Evolutionary conservation across 1,140 invertebrate species (phyloP), one percentile per base, ranked within the genome.

Genomic region (Neuroterus valhalla): DNA sequence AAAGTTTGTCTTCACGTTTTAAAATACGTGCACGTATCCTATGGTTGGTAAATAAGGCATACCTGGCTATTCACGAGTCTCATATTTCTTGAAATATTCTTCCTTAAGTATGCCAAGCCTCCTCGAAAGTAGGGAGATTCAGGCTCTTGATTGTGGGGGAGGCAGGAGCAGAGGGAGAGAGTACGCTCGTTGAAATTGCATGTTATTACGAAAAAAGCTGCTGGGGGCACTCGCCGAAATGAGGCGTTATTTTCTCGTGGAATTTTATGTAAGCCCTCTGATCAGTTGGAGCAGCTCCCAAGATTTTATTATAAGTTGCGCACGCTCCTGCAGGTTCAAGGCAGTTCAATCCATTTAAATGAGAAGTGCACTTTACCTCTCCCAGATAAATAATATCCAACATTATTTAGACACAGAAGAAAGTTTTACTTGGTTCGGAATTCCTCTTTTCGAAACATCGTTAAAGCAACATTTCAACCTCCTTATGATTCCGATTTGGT

Each of bases 211-310:
- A 69, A 50, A 78, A 75, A 72, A 76, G 80, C 74, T 68, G 83
- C 78, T 77, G 67, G 79, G 80, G 81, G 75, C 71, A 73, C 68
- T 66, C 50, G 66, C 50, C 72, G 68, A 85, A 82, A 83, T 82
- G 80, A 83, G 82, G 85, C 77, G 80, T 85, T 85, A 86, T 83
- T 83, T 81, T 81, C 78, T 70, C 66, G 72, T 74, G 78, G 77
- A 81, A 85, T 85, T 82, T 81, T 73, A 74, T 71, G 76, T 75
- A 43, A 71, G 44, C 72, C 17, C 55, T 42, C n/a, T 23, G 19
- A 55, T 26, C 52, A 55, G 52, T 55, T 55, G 23, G 71, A 52
- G 52, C 69, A 66, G 55, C 74, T 70, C 21, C 66, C 79, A 76
- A 62, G 75, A 77, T 77, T 79, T 75, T 68, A 75, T 71, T 68